Conservation (phyloP, 2,888 invertebrate genomes). For the Lepidocyrtinus sp. region DNA sequence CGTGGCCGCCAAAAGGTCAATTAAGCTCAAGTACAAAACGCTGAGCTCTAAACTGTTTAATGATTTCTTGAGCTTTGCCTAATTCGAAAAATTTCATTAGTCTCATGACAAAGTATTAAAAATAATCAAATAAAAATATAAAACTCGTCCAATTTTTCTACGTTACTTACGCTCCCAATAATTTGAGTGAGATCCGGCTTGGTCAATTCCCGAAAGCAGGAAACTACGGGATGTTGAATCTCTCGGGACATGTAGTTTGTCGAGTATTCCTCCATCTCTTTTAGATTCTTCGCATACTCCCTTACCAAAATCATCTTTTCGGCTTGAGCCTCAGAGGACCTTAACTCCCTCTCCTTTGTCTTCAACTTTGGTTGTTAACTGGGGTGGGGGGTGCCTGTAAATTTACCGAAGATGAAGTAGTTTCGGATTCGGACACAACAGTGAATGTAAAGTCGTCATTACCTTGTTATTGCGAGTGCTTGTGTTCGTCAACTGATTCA, state of each 20-base stretch:
- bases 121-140: slow-evolving; percentile 6
- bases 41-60: slow-evolving; percentile 51
- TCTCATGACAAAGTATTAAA: background rate
- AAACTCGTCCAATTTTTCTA: background rate
- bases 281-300: slow-evolving; percentile 3
- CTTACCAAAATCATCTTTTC: slow-evolving; percentile 24
- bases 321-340: slow-evolving; percentile 43
- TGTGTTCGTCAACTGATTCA: background rate
- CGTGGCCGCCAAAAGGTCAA: slow-evolving; percentile 61
- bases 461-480: background rate
- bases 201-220: slow-evolving; percentile 64
- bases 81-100: slow-evolving; percentile 12
- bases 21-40: slow-evolving; percentile 59
- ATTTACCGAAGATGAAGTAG: too few relatives aligned
- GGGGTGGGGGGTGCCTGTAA: too few relatives aligned
- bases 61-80: slow-evolving; percentile 57
- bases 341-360: too few relatives aligned
- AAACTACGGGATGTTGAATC: slow-evolving; percentile 64
- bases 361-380: too few relatives aligned
- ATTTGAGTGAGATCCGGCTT: slow-evolving; percentile 51
- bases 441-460: background rate
- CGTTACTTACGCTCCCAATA: slow-evolving; percentile 32
- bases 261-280: slow-evolving; percentile 53
- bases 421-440: too few relatives aligned
- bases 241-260: slow-evolving; percentile 55